Evolutionary conservation across 2,113 vertebrate genomes (phyloP), one percentile per base, ranked within the genome.

Genomic region (Hippocampus barbouri): DNA sequence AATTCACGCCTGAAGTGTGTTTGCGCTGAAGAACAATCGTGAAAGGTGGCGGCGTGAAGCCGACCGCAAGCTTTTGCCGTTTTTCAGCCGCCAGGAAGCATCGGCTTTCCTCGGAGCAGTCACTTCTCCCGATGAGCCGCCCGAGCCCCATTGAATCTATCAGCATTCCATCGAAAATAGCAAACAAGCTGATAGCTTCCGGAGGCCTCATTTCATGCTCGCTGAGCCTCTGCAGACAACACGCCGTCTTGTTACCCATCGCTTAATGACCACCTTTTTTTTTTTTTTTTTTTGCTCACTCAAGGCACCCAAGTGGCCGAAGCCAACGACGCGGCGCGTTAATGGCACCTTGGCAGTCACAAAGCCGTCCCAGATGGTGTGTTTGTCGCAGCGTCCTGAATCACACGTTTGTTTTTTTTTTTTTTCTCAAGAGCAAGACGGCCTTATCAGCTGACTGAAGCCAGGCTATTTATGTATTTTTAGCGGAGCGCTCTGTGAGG

Each of bases 211-310:
- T 87, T 85, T 85, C 71, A 73, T 82, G 79, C 79, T 82, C 41
- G 23, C 75, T 65, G 72, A 83, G 76, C 60, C 76, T 75, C 73
- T 60, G 64, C 64, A 84, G 83, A 85, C 80, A 79, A 77, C 79
- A 78, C 60, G 75, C 66, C 78, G 70, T 61, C 66, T 64, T 79
- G 84, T 84, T 85, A 73, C 76, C 74, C 38, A 54, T 69, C 76
- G 72, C 73, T 76, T 87, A 87, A 77, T 87, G 79, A 78, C 81
- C 63, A 78, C 64, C 73, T 80, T 78, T 84, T 76, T 83, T 76
- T 83, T 78, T 78, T 51, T 51, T 51, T 51, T 49, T 4, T 49
- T 51, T 18, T 21, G 49, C 49, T 45, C 43, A 45, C 43, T 11
- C 10, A 45, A 71, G 71, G 78, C 79, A 74, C 60, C 49, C 78